Evolutionary conservation across 2,113 vertebrate genomes (phyloP).

Genomic region (Phoxinus phoxinus): DNA sequence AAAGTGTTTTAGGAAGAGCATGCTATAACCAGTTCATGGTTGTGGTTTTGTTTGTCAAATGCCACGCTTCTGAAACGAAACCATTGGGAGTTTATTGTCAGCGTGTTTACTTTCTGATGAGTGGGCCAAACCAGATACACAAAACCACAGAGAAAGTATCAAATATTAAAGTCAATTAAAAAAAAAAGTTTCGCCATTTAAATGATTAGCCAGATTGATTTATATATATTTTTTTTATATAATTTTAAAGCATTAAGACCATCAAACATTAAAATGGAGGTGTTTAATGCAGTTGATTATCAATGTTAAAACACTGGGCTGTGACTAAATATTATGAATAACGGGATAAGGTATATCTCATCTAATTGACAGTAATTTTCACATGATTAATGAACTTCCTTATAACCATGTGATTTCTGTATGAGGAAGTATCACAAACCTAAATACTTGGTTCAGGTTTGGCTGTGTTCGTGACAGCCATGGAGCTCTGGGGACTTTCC

Average conservation of each 20-base stretch:
- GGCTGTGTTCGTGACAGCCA: neutral
- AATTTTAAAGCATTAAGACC: neutral
- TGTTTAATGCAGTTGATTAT: neutral
- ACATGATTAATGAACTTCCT: neutral
- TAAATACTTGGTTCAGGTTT: neutral
- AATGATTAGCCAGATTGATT: too few relatives aligned
- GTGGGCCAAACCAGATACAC: neutral
- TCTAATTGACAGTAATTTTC: neutral
- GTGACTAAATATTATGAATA: neutral
- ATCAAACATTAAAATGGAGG: neutral
- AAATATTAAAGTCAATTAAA: neutral
- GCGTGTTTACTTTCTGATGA: neutral
- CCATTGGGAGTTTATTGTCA: neutral
- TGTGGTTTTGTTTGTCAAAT: neutral
- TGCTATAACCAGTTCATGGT: neutral
- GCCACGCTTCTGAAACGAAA: neutral
- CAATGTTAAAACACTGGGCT: neutral
- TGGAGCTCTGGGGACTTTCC: constrained; percentile 2
- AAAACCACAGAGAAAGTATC: neutral
- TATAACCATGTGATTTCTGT: neutral
- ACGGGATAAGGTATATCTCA: neutral
- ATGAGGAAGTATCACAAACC: neutral
- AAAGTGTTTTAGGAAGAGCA: neutral
- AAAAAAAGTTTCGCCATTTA: neutral
- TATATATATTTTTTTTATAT: neutral